These are phyloP conservation scores for Cryptotis parvus DNA, from an alignment of 2,113 vertebrate species.

Conservation along the genomic window DNA sequence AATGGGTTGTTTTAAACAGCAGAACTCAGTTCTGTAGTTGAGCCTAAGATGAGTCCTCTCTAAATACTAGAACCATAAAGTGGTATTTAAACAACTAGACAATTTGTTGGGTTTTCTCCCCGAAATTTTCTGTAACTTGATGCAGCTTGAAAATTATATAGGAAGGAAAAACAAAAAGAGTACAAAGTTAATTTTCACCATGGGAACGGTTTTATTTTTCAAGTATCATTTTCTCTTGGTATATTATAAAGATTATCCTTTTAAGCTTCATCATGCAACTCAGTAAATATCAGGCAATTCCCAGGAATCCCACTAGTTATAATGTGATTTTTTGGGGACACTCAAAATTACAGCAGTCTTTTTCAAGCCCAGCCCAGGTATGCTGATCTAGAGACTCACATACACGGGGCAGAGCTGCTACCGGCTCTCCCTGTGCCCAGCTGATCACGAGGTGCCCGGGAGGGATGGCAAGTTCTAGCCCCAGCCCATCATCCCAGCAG, in stretches of 20 bases:
- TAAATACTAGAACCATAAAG: background rate
- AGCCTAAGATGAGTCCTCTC: background rate
- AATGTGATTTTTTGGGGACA: background rate
- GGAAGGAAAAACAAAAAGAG: background rate
- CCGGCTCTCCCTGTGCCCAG: no score
- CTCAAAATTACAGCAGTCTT: background rate
- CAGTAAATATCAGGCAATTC: background rate
- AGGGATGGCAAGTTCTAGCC: no score
- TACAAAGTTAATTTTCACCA: background rate
- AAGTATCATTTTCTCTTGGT: background rate
- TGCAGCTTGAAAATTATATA: background rate
- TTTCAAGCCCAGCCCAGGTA: no score
- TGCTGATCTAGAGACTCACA: no score
- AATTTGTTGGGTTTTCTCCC: background rate
- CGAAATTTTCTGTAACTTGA: background rate
- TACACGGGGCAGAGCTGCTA: no score
- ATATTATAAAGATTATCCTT: background rate
- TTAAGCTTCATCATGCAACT: background rate
- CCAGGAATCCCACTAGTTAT: background rate
- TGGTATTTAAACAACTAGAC: background rate
- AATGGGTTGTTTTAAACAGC: background rate
- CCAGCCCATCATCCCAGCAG: no score
- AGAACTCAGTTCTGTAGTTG: background rate
- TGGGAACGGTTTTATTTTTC: background rate
- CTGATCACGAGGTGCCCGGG: no score